These are phyloP conservation scores for Eilema depressum DNA, from an alignment of 2,888 invertebrate species.

Conservation along the genomic window DNA sequence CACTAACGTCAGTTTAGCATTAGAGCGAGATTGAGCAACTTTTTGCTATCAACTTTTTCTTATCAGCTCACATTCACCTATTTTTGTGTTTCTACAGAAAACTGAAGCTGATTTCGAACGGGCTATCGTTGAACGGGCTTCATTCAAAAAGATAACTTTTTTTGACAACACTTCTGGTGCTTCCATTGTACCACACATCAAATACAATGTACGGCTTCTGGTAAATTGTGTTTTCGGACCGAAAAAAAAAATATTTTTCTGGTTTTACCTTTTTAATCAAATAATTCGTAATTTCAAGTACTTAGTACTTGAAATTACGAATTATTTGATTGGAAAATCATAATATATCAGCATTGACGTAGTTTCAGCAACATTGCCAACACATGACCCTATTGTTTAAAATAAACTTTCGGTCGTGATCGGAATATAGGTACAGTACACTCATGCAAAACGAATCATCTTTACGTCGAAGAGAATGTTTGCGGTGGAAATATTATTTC, in stretches of 20 bases:
- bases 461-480: slow-evolving; percentile 38
- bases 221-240: not conserved
- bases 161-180: slow-evolving; percentile 22
- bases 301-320: slow-evolving; percentile 2
- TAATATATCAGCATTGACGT: slow-evolving; percentile 50
- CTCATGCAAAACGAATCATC: slow-evolving; percentile 69
- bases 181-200: slow-evolving; percentile 21
- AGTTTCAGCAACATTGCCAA: slow-evolving; percentile 49
- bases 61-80: not conserved
- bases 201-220: slow-evolving; percentile 7
- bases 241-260: not conserved
- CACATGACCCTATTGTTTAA: slow-evolving; percentile 61
- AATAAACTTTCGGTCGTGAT: slow-evolving; percentile 57
- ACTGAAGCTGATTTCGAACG: not conserved
- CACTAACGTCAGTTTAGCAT: slow-evolving; percentile 24
- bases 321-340: slow-evolving; percentile 8
- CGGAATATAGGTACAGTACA: slow-evolving; percentile 33
- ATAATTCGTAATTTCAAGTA: too few relatives aligned
- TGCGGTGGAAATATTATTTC: slow-evolving; percentile 43
- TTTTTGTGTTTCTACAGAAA: not conserved
- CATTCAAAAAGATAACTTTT: slow-evolving; percentile 8
- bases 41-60: not conserved
- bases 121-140: slow-evolving; percentile 26
- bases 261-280: not conserved
- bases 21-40: not conserved